Base-by-base conservation (phyloP, 2,797 vertebrate genomes). In the Syngnathus rostellatus region DNA sequence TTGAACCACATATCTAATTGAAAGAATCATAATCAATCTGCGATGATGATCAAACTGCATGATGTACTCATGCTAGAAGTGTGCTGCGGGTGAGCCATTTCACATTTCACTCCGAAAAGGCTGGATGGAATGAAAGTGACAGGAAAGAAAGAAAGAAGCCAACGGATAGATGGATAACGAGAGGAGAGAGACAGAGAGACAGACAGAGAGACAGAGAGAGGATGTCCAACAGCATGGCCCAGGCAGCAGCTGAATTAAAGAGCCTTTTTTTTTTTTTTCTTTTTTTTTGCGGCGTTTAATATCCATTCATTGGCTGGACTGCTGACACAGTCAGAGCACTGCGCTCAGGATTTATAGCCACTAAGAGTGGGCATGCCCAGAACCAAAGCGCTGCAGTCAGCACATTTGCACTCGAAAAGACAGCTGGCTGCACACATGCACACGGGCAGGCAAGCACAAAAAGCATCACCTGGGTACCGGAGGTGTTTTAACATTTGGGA, bases 291-390 rank as follows among this genome's bases (percentile, higher is more conserved):
- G 88, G 84, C 81, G 66, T 92, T 94, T 94, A 92, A 92, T 92
- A 93, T 91, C 92, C 91, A 91, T 93, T 93, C 91, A 91, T 93
- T 93, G 86, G 74, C 73, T 88, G 90, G 91, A 89, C 88, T 92
- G 93, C 93, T 93, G 94, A 94, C 84, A 66, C 83, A 89, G 92
- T 89, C 46, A 86, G 88, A 91, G 89, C 86, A 83, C 89, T 86
- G 86, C 78, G 83, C 88, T 84, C 61, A 69, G 84, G 90, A 93
- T 93, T 92, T 92, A 93, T 89, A 91, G 91, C 83, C 87, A 86
- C 90, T 87, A 87, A 83, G 86, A 89, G 90, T 90, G 88, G 82
- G 84, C 91, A 91, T 90, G 87, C 78, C 86, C 85, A 88, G 80
- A 90, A 81, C 72, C 79, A 81, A 89, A 92, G 81, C 75, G 74